Percentiles rank a stretch among this genome's conserved stretches.
Evolutionary conservation across 37 sponge, comb jelly and placozoan species (phyloP).

Genomic region (Aplysina aerophoba): DNA sequence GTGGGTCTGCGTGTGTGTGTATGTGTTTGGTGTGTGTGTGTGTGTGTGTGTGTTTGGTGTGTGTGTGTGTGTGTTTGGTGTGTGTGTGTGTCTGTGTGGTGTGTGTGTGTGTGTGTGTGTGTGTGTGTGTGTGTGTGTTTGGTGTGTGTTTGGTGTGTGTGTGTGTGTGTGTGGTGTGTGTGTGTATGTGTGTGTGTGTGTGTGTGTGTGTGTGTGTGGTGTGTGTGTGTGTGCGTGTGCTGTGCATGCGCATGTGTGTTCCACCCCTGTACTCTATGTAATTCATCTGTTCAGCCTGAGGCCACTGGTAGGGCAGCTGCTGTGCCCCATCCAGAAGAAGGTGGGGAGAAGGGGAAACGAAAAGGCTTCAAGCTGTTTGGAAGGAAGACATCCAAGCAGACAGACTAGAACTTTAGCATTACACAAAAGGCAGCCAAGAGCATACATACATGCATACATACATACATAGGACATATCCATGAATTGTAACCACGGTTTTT

Average conservation of each 20-base stretch:
- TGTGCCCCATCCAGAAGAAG: neutral
- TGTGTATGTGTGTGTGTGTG: neutral
- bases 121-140: conserved; percentile 14
- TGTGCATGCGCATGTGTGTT: neutral
- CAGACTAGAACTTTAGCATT: neutral
- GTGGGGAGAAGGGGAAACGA: conserved; percentile 1
- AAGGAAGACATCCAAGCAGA: neutral
- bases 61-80: neutral
- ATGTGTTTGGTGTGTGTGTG: neutral
- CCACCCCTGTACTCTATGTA: neutral
- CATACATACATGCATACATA: conserved; percentile 5
- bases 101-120: conserved; percentile 8
- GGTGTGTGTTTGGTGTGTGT: neutral
- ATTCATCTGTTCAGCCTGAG: too few species aligned
- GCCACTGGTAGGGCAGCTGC: too few species aligned
- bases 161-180: conserved; percentile 1
- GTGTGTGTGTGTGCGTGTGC: neutral
- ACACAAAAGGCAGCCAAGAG: neutral
- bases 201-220: neutral
- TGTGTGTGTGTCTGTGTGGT: neutral
- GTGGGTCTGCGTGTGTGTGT: neutral
- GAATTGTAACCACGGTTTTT: too few species aligned
- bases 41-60: neutral
- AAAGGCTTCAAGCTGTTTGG: conserved; percentile 37
- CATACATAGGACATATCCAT: too few species aligned